Base-by-base conservation (phyloP, 23 tunicate species). In the Styela clava region DNA sequence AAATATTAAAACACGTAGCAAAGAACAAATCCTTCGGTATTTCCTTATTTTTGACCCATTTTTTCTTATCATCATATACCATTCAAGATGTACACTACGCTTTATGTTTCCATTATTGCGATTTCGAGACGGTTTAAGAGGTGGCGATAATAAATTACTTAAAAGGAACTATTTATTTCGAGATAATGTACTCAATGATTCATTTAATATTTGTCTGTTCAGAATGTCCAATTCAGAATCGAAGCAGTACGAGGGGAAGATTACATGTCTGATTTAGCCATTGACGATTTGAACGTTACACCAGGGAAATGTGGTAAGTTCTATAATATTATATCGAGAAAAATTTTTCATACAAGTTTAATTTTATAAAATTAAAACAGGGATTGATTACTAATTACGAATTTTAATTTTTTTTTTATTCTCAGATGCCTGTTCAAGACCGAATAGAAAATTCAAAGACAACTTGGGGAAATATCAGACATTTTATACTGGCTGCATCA, bases 291-390 rank as follows among this genome's bases (percentile, higher is more conserved):
- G 24, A 44, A 83, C 5, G 77, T 93, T 20, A 31, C 82, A 12
- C 98, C 98, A 5, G 98, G 98, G 31, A 30, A 32, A 52, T 93
- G 98, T 82, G 78, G 97, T 92, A 87, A 87, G 92, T 78, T 35
- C 33, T 62, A 18, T 23, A 3, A n/a, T 22, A 2, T 19, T 16
- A 64, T 26, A 16, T 79, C 1, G 25, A 1, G 68, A 0, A 19
- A 24, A 18, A 33, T 74, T n/a, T n/a, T n/a, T 69, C 19, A 19
- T 25, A 22, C 31, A 69, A 22, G 0, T 22, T 25, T 69, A 25
- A 1, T 20, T 23, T 24, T 69, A 25, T 20, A 22, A 0, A 22
- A 0, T 0, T 27, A 24, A 69, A 32, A 74, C n/a, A n/a, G n/a
- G 29, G 29, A 32, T 21, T 21, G n/a, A 62, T 32, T n/a, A n/a